Evolutionary conservation across 2,113 vertebrate species (phyloP), one percentile per base, ranked within the genome.

Genomic region (Rhineura floridana): DNA sequence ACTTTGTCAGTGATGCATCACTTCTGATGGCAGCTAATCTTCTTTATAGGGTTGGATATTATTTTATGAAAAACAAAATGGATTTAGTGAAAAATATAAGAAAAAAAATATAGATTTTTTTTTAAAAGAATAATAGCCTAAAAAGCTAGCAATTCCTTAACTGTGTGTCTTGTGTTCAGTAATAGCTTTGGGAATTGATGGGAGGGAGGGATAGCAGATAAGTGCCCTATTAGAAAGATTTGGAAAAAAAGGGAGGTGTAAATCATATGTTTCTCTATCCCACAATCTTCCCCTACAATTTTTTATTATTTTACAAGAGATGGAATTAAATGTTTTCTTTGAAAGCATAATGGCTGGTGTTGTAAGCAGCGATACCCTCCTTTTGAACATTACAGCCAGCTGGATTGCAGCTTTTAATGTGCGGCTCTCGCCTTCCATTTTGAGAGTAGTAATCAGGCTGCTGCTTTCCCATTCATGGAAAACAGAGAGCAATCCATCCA

Each of bases 31-130:
- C 72, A 93, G 82, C 93, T 93, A 81, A 91, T 95, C 90, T 91
- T 91, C 91, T 91, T 93, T 91, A 91, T 89, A 91, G 89, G 90
- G 93, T 82, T 91, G 93, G 88, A 82, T 91, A 93, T 94, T 91
- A 92, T 93, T 95, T 94, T 93, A 95, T 88, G 89, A 92, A 89
- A 94, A 92, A 69, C 90, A 89, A 91, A 93, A 88, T 92, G 89
- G 79, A 83, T 95, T 89, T 93, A 94, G 92, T 84, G 88, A 92
- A 92, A 95, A 91, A 91, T 90, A 94, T 42, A 62, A 76, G 91
- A 93, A 81, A 73, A 88, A 77, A 0, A 4, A 91, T 91, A 88
- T 81, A 70, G 87, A 81, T 0, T 3, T 0, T 10, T 0, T 6
- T 11, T 3, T 52, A 19, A 84, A 89, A 75, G 65, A 92, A 93